These are phyloP conservation scores for Ceyx erithaca DNA, from an alignment of 2,797 vertebrate species.

Conservation along the genomic window DNA sequence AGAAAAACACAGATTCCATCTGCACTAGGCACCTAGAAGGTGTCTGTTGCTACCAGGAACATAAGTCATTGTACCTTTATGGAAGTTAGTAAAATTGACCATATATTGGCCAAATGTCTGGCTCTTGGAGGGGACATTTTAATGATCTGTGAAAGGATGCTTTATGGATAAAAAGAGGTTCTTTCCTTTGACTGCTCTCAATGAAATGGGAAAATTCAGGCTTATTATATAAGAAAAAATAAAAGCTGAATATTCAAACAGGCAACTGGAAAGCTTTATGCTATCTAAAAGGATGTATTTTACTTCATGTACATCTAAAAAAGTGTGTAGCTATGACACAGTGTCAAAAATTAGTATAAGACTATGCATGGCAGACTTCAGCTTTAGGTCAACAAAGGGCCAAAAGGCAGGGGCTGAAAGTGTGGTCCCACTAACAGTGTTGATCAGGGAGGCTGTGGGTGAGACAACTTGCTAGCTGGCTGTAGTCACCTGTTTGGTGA, in stretches of 20 bases:
- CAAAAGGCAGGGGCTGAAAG: too few relatives aligned
- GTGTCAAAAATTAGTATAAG: neutral
- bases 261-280: neutral
- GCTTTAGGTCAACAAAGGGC: neutral
- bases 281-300: neutral
- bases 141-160: neutral
- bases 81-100: neutral
- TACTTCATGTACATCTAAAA: neutral
- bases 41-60: neutral
- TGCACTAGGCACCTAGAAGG: neutral
- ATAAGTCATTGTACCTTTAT: neutral
- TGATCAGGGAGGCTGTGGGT: too few relatives aligned
- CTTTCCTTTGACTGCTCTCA: neutral
- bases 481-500: too few relatives aligned
- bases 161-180: neutral
- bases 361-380: fast-evolving
- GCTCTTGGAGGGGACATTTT: neutral
- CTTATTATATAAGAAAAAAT: neutral
- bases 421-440: too few relatives aligned
- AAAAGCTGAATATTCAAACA: neutral
- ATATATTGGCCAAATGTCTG: neutral
- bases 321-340: neutral
- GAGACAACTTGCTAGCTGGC: too few relatives aligned
- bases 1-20: neutral
- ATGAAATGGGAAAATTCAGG: neutral